Base-by-base conservation (phyloP, 2,797 vertebrate species). In the Discoglossus pictus region DNA sequence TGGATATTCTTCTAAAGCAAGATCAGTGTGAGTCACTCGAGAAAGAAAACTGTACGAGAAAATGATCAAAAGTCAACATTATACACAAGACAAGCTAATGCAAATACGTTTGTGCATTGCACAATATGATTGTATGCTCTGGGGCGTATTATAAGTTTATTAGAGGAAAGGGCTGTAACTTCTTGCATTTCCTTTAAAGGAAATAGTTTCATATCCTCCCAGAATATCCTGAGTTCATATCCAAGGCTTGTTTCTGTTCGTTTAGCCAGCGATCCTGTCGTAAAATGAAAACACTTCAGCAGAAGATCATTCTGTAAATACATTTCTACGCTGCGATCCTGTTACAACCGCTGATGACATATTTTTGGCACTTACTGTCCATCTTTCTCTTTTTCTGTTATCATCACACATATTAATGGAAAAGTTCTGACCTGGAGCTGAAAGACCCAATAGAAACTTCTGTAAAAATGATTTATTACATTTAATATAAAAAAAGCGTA, bases 171-270 rank as follows among this genome's bases (percentile, higher is more conserved):
- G 17, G 35, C 18, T n/a, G 13, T 21, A 55, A 15, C 74, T 82
- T 68, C 78, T 76, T 75, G 39, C 65, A 74, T 85, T 75, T 73
- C 89, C 89, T 85, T 91, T 89, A 83, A 90, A 86, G 86, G 89
- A 85, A 67, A 85, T 81, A 74, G 51, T 81, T 73, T 83, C 76
- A 80, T 73, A 43, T 83, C 79, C 78, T 82, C 81, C 80, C 80
- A 82, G 72, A 81, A 80, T 68, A 82, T 77, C 83, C 80, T 73
- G 75, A 80, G 74, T 80, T 73, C 69, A 76, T 75, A 64, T 75
- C 50, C 65, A 72, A 46, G 77, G 44, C 21, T 72, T 73, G 68
- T 78, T 82, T 80, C 39, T 73, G 50, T 47, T 78, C 74, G 61
- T 78, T 78, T 82, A 72, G 79, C 78, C 80, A 77, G 73, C 68